Conservation (phyloP, 2,888 invertebrate genomes). For the Ophion ellenae region DNA sequence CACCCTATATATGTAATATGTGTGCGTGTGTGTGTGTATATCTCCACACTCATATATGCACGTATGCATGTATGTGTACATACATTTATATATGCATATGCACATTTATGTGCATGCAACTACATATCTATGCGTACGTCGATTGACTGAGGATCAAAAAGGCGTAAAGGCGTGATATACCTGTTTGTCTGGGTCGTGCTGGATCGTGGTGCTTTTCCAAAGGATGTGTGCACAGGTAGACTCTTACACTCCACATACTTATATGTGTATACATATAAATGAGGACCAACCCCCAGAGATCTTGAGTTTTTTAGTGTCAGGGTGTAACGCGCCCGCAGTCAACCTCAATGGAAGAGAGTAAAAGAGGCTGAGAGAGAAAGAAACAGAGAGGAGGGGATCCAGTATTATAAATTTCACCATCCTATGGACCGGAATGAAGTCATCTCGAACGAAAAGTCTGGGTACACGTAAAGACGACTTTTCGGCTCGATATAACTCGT, state of each 20-base stretch:
- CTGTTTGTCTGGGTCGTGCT: too few species aligned
- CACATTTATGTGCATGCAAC: background rate
- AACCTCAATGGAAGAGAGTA: slow-evolving; percentile 50
- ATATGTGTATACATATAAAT: background rate
- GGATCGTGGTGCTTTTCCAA: background rate
- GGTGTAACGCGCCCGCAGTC: background rate
- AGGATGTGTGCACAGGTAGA: background rate
- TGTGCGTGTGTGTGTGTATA: too few species aligned
- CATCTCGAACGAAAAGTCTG: slow-evolving; percentile 59
- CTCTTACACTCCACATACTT: background rate
- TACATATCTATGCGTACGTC: background rate
- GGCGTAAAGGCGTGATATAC: background rate
- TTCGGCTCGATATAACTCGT: background rate
- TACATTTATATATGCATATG: slow-evolving; percentile 5
- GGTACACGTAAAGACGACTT: slow-evolving; percentile 2
- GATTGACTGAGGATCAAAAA: slow-evolving; percentile 1
- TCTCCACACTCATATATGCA: too few species aligned
- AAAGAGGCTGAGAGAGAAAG: slow-evolving; percentile 13
- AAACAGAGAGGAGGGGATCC: background rate
- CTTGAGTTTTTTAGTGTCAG: slow-evolving; percentile 4
- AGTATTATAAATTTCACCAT: slow-evolving; percentile 64
- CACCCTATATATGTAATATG: too few species aligned
- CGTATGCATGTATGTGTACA: background rate
- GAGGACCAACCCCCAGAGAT: slow-evolving; percentile 36
- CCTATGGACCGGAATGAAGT: slow-evolving; percentile 68